Conservation (phyloP, 2,113 vertebrate species). For the Entosphenus tridentatus region DNA sequence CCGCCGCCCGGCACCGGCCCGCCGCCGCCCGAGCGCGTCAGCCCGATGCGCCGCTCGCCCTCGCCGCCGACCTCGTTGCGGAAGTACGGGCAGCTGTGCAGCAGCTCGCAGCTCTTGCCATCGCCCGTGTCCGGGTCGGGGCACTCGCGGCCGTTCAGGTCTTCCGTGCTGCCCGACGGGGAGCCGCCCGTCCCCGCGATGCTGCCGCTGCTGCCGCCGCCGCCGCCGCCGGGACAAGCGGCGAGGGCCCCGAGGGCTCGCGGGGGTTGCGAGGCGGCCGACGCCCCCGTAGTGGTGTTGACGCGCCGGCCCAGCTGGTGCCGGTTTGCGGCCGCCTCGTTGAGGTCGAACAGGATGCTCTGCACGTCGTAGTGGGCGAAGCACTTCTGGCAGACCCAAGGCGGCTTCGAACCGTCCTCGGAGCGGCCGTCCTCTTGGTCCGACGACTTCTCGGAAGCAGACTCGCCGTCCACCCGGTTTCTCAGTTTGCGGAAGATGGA, state of each 20-base stretch:
- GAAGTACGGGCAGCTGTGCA: conserved; percentile 75
- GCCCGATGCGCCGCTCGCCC: conserved; percentile 46
- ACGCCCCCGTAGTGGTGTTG: conserved; percentile 74
- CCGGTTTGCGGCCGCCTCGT: conserved; percentile 44
- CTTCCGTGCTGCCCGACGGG: conserved; percentile 70
- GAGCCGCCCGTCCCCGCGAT: conserved; percentile 53
- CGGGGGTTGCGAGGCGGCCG: conserved; percentile 58
- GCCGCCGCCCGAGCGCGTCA: conserved; percentile 57
- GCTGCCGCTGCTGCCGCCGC: conserved; percentile 37
- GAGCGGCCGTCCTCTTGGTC: conserved; percentile 54
- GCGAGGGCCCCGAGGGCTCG: conserved; percentile 43
- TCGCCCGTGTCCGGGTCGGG: conserved; percentile 55
- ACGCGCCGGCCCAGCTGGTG: conserved; percentile 55
- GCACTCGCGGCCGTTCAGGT: conserved; percentile 55
- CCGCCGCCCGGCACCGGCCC: conserved; percentile 40
- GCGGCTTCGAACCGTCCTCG: conserved; percentile 38
- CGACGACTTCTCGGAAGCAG: conserved; percentile 33
- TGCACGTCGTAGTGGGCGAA: conserved; percentile 82
- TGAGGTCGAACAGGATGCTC: conserved; percentile 71
- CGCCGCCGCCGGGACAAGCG: conserved; percentile 9
- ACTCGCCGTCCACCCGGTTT: conserved; percentile 56
- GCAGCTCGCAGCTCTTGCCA: conserved; percentile 74
- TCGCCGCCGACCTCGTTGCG: conserved; percentile 75
- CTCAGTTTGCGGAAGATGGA: conserved; percentile 83
- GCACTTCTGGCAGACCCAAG: conserved; percentile 64